These are phyloP conservation scores for Urosaurus nigricauda DNA, from an alignment of 2,797 vertebrate species.

Conservation along the genomic window DNA sequence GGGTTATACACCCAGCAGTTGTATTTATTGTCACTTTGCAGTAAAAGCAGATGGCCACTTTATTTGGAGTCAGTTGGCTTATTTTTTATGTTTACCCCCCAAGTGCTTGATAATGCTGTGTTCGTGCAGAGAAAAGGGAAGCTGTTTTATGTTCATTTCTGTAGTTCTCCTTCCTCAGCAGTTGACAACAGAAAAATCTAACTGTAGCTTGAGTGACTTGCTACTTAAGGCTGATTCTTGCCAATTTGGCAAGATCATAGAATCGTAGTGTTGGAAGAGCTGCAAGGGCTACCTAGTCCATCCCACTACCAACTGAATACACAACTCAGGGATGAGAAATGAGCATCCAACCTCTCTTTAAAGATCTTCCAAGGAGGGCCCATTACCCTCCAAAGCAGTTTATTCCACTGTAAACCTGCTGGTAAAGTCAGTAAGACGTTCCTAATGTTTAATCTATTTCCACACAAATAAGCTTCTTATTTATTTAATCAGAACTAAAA, in stretches of 20 bases:
- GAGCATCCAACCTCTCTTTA: no score
- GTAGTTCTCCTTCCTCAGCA: neutral
- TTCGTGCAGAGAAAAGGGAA: neutral
- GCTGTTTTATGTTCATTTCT: neutral
- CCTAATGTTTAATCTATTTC: no score
- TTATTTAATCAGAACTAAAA: no score
- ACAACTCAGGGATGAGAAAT: no score
- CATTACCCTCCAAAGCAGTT: no score
- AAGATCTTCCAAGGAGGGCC: no score
- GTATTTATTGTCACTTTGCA: rapidly evolving
- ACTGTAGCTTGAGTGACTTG: neutral
- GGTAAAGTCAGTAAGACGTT: no score
- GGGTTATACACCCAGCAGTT: neutral
- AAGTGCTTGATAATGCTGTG: rapidly evolving
- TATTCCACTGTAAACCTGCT: no score
- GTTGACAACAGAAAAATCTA: neutral
- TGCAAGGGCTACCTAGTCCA: no score
- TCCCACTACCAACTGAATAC: no score
- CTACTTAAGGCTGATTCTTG: neutral
- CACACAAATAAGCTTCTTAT: no score
- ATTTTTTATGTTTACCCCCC: rapidly evolving
- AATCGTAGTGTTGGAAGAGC: neutral
- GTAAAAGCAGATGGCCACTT: neutral
- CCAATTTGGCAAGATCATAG: neutral
- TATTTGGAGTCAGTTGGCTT: neutral